These are phyloP conservation scores for Habroteleia sp. DNA, from an alignment of 2,888 invertebrate genomes.

Conservation along the genomic window DNA sequence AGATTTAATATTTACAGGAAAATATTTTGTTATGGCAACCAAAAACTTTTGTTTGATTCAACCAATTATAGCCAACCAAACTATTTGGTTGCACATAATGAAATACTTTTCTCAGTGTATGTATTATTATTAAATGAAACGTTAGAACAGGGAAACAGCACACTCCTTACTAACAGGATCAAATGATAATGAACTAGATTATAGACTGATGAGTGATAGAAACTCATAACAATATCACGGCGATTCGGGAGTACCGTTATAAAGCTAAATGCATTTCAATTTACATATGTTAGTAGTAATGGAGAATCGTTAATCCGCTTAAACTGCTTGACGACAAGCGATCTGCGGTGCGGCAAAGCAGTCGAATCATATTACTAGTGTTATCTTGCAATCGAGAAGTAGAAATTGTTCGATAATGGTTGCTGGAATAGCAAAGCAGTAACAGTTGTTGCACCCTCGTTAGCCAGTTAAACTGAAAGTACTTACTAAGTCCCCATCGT, in stretches of 20 bases:
- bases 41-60: too few species aligned
- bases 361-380: conserved; percentile 64
- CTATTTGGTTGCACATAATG: too few species aligned
- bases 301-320: conserved; percentile 62
- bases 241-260: conserved; percentile 45
- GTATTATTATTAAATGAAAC: too few species aligned
- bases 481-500: conserved; percentile 48
- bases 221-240: conserved; percentile 36
- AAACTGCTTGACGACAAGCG: conserved; percentile 60
- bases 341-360: conserved; percentile 72
- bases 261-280: conserved; percentile 57
- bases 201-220: conserved; percentile 17
- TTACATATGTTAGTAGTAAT: conserved; percentile 60
- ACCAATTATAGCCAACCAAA: too few species aligned
- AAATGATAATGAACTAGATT: conserved; percentile 7
- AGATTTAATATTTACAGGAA: too few species aligned
- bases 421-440: conserved; percentile 63
- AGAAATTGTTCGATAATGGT: conserved; percentile 69
- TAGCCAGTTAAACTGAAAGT: conserved; percentile 59
- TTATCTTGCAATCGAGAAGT: conserved; percentile 67
- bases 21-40: too few species aligned
- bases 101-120: too few species aligned
- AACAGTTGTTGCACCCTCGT: conserved; percentile 64
- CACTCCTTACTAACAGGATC: too few species aligned
- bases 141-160: too few species aligned